Conservation (phyloP, 2,113 vertebrate genomes). For the Xenus cinereus region DNA sequence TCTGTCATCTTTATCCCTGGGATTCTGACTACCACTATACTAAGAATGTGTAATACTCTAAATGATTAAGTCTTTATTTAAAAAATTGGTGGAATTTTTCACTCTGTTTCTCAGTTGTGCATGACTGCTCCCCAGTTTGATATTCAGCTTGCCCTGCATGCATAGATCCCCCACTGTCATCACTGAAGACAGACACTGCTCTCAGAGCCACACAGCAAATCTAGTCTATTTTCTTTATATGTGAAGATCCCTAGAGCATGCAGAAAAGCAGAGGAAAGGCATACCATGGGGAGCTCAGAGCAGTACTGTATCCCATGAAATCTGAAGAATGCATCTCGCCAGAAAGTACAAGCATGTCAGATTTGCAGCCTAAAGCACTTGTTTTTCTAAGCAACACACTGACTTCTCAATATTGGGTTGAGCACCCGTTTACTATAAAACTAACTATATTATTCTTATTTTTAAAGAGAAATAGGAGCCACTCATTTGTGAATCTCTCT, state of each 20-base stretch:
- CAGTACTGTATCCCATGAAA: background rate
- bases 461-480: background rate
- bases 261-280: background rate
- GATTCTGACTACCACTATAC: background rate
- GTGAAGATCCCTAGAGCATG: conserved; percentile 9
- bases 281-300: background rate
- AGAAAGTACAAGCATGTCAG: background rate
- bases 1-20: conserved; percentile 1
- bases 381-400: background rate
- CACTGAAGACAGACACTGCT: conserved; percentile 5
- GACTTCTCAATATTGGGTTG: background rate
- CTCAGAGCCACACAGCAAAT: conserved; percentile 9
- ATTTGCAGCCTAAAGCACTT: conserved; percentile 29
- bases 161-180: background rate
- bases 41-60: background rate
- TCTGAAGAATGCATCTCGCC: background rate
- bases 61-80: conserved; percentile 3
- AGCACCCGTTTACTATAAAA: background rate
- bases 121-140: background rate
- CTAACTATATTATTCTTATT: background rate
- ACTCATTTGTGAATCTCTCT: background rate
- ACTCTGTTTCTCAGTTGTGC: background rate
- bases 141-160: conserved; percentile 6
- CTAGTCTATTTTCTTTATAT: background rate
- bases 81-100: background rate